Conservation (phyloP, 2,797 vertebrate genomes). For the Lophius americanus region DNA sequence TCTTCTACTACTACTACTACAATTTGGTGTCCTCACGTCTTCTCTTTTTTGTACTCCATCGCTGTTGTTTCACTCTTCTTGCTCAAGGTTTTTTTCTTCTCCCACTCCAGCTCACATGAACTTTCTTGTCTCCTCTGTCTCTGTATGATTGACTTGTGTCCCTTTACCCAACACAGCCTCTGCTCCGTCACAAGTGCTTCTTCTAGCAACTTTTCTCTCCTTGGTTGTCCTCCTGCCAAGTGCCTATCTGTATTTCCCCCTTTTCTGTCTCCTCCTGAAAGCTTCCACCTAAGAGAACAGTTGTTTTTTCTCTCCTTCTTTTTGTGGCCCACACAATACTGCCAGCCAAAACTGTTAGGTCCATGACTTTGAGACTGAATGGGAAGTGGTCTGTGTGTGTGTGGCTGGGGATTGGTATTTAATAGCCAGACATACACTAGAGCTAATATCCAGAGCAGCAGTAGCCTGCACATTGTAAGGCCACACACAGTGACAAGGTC, state of each 20-base stretch:
- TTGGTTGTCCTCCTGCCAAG: constrained; percentile 54
- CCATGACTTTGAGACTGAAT: constrained; percentile 66
- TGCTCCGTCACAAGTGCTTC: constrained; percentile 49
- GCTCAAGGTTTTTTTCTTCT: constrained; percentile 22
- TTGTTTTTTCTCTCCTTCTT: constrained; percentile 69
- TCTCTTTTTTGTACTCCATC: constrained; percentile 2
- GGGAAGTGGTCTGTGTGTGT: constrained; percentile 67
- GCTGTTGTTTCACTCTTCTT: constrained; percentile 6
- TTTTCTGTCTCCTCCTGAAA: constrained; percentile 67
- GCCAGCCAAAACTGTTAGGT: constrained; percentile 76
- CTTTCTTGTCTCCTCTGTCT: constrained; percentile 14
- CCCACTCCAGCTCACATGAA: constrained; percentile 19
- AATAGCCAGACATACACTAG: constrained; percentile 71
- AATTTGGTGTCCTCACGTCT: constrained; percentile 46
- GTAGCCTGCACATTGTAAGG: constrained; percentile 73
- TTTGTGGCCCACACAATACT: constrained; percentile 69
- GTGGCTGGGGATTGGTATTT: constrained; percentile 70
- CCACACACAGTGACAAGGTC: constrained; percentile 78
- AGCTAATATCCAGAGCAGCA: constrained; percentile 75
- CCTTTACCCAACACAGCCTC: constrained; percentile 18
- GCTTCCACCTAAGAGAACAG: constrained; percentile 66
- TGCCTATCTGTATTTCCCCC: constrained; percentile 53
- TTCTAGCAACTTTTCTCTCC: constrained; percentile 38
- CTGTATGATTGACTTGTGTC: not conserved
- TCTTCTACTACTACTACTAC: constrained; percentile 66